Evolutionary conservation across 2,888 invertebrate species (phyloP).

Genomic region (Globia sparganii): DNA sequence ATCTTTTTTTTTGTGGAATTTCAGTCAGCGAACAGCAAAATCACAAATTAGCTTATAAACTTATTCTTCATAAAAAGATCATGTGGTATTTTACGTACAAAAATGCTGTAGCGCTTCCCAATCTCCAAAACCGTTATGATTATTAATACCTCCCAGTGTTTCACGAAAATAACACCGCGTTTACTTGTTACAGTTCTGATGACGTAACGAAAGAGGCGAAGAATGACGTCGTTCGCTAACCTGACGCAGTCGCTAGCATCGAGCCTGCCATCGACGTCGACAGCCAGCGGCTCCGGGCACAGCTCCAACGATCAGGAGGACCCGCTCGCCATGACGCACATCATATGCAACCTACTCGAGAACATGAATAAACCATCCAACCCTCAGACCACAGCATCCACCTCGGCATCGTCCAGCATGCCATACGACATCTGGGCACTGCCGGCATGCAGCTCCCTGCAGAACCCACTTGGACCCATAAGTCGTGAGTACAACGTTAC

Average conservation of each 20-base stretch:
- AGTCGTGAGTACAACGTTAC: conserved; percentile 81
- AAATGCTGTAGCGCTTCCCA: conserved; percentile 7
- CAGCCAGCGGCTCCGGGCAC: conserved; percentile 74
- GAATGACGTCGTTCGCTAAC: conserved; percentile 87
- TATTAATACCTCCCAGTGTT: conserved; percentile 48
- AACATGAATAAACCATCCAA: conserved; percentile 87
- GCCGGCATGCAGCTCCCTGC: conserved; percentile 80
- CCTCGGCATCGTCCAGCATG: conserved; percentile 82
- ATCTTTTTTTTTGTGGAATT: background rate
- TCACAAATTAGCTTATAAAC: background rate
- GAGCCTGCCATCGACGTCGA: conserved; percentile 80
- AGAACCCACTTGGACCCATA: conserved; percentile 79
- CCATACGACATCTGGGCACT: conserved; percentile 86
- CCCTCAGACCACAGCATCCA: conserved; percentile 77
- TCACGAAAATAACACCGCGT: conserved; percentile 61
- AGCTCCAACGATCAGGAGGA: conserved; percentile 78
- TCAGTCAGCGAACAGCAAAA: background rate
- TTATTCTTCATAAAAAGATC: background rate
- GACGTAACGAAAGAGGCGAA: conserved; percentile 77
- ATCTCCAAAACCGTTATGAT: conserved; percentile 27
- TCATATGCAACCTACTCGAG: conserved; percentile 89
- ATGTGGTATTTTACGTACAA: conserved; percentile 34
- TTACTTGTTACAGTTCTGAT: conserved; percentile 84
- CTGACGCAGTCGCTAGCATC: conserved; percentile 84
- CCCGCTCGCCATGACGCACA: conserved; percentile 84